These are phyloP conservation scores for Euproctis similis DNA, from an alignment of 2,888 invertebrate genomes.

Conservation along the genomic window DNA sequence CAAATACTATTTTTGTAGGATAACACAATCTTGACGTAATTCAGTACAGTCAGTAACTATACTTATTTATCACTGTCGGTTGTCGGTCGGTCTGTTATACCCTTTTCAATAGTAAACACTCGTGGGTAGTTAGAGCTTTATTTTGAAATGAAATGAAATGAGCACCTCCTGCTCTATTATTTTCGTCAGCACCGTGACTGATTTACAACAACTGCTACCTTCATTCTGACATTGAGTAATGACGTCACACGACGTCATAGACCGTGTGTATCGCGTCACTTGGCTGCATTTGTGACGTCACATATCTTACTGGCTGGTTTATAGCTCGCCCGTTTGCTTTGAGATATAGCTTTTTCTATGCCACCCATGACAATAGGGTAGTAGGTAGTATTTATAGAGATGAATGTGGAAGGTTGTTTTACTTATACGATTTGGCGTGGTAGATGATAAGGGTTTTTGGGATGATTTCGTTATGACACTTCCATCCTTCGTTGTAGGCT, in stretches of 20 bases:
- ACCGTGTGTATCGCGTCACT: constrained; percentile 50
- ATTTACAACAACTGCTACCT: constrained; percentile 48
- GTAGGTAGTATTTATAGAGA: constrained; percentile 44
- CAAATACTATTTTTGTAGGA: no score
- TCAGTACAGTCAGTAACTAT: constrained; percentile 15
- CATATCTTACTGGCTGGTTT: constrained; percentile 45
- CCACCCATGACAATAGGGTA: constrained; percentile 33
- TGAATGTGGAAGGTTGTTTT: constrained; percentile 29
- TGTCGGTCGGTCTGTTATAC: no score
- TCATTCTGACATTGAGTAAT: constrained; percentile 58
- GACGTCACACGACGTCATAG: constrained; percentile 50
- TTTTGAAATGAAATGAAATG: constrained; percentile 19
- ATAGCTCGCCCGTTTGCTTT: constrained; percentile 39
- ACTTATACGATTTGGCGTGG: constrained; percentile 22
- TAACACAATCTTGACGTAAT: constrained; percentile 17
- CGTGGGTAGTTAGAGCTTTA: constrained; percentile 19
- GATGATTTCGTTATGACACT: constrained; percentile 14
- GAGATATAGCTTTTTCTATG: constrained; percentile 50
- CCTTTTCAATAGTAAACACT: constrained; percentile 17
- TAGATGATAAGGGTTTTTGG: constrained; percentile 22
- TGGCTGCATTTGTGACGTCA: constrained; percentile 26
- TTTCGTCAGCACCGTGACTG: constrained; percentile 29
- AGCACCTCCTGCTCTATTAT: constrained; percentile 15
- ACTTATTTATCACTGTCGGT: constrained; percentile 22
- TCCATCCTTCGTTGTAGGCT: constrained; percentile 8